Evolutionary conservation across 2,888 invertebrate genomes (phyloP), one percentile per base, ranked within the genome.

Genomic region (Sisyra terminalis): DNA sequence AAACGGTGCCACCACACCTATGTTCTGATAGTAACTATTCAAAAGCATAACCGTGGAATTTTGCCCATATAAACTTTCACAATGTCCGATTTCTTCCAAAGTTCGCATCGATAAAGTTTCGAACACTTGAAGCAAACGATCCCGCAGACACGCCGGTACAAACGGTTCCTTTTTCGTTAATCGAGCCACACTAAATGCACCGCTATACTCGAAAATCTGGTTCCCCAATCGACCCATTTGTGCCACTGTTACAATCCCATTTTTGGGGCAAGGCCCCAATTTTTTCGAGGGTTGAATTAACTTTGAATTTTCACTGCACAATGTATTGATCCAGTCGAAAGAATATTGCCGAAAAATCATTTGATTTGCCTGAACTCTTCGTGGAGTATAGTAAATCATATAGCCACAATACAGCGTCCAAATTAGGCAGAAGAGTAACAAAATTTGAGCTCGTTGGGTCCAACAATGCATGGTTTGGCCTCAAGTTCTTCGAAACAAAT

Each of bases 21-120:
- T 70, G 41, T 69, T 65, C 10, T 69, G 70, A 53, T 62, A 66
- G 50, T 68, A 69, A 71, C 71, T 71, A 34, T 63, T 60, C 3
- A 24, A 7, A 24, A 24, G 24, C 3, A 24, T 7, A 37, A 66
- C 64, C 43, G 67, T 53, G 3, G 69, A 66, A 48, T 59, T 64
- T 30, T 69, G 65, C 40, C 67, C 64, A 38, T 61, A 61, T 13
- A 59, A 57, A 44, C 63, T 55, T 44, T 65, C 63, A 49, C 72
- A 72, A 48, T 66, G 65, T 17, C 66, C 63, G 42, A 71, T 70
- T 50, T 69, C 67, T 47, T 67, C 68, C 39, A 71, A 60, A 9
- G 67, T 67, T 16, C 71, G 70, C 45, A 73, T 63, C 40, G 66
- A 64, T 31, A 72, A 56, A 39, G 62, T 62, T 44, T 67, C 68